A percentile compares a stretch with the other conserved stretches of the same genome.
Conservation (phyloP, 1,140 invertebrate species). For the Euura saliciscinereae region DNA sequence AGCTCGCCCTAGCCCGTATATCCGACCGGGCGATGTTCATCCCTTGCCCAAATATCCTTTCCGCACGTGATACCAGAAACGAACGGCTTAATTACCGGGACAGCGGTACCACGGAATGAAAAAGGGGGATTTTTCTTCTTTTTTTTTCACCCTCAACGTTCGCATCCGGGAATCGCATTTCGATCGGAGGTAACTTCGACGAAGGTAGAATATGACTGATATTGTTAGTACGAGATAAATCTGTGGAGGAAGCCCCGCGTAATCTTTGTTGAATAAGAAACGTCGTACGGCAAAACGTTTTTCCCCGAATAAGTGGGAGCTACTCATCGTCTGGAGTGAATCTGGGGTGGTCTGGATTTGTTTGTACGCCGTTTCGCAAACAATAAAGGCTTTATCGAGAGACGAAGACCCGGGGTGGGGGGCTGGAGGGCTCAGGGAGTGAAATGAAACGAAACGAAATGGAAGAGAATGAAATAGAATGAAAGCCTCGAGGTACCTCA, state of each 20-base stretch:
- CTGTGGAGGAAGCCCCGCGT: background rate
- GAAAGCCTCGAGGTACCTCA: background rate
- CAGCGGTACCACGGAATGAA: no score
- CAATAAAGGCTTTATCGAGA: conserved; percentile 4
- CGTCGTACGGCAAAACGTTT: background rate
- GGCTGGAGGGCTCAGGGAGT: background rate
- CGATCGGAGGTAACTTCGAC: background rate
- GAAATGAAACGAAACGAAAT: background rate
- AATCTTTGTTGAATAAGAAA: background rate
- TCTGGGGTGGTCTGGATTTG: background rate
- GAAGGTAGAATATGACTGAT: background rate
- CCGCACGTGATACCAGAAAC: no score
- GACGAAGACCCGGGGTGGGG: background rate
- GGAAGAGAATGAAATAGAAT: background rate
- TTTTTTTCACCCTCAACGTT: background rate
- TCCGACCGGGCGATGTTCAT: no score
- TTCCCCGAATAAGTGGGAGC: background rate
- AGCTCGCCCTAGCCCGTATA: no score
- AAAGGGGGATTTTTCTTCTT: background rate
- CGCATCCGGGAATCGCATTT: background rate
- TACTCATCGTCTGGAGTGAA: conserved; percentile 4
- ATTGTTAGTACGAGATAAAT: background rate
- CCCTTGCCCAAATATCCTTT: no score
- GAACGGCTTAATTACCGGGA: no score
- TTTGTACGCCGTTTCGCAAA: background rate